Conservation (phyloP, 2,113 vertebrate genomes). For the Ranitomeya variabilis region DNA sequence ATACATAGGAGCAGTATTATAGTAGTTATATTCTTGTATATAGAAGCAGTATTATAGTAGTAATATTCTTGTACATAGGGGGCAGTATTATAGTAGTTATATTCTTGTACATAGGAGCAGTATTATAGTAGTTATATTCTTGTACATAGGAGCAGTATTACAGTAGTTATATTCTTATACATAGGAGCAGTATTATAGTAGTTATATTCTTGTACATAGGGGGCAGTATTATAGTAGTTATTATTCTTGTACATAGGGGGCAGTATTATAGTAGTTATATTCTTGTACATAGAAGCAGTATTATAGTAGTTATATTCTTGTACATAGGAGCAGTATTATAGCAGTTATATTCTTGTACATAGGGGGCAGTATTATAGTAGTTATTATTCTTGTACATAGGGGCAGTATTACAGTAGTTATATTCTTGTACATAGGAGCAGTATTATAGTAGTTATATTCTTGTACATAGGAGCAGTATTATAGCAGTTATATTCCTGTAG, state of each 20-base stretch:
- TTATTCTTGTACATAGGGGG: neutral
- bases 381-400: neutral
- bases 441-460: neutral
- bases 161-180: too few species aligned
- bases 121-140: too few species aligned
- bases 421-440: neutral
- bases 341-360: neutral
- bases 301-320: slow-evolving; percentile 7
- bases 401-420: neutral
- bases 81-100: too few species aligned
- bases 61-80: too few species aligned
- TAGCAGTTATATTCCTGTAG: neutral
- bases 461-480: neutral
- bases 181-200: neutral
- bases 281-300: neutral
- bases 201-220: neutral
- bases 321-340: too few species aligned
- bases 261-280: neutral
- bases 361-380: slow-evolving; percentile 3
- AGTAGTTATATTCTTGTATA: neutral
- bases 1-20: neutral
- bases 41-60: too few species aligned
- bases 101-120: too few species aligned
- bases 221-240: neutral
- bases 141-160: too few species aligned